Conservation (phyloP, 2,888 invertebrate genomes). For the Apamea sordens region DNA sequence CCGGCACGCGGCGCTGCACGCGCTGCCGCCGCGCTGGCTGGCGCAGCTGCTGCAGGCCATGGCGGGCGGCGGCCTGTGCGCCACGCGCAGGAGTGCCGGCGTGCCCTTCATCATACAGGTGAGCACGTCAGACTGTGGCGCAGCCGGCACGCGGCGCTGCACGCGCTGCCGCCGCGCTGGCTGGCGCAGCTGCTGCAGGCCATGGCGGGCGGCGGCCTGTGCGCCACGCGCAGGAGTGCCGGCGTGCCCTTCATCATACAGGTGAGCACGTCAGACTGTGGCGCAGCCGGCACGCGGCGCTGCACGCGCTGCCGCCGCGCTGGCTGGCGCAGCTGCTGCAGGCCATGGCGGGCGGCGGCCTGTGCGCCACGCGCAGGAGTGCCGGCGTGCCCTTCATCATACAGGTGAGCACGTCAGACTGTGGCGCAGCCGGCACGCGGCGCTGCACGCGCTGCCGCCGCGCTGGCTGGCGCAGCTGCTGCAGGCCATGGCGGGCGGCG, state of each 20-base stretch:
- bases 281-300: slow-evolving; percentile 87
- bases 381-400: slow-evolving; percentile 98
- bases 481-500: slow-evolving; percentile 66
- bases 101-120: slow-evolving; percentile 96
- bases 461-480: slow-evolving; percentile 92
- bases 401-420: slow-evolving; percentile 86
- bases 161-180: slow-evolving; percentile 92
- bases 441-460: slow-evolving; percentile 89
- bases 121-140: slow-evolving; percentile 61
- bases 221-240: slow-evolving; percentile 96
- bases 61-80: slow-evolving; percentile 67
- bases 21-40: slow-evolving; percentile 92
- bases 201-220: slow-evolving; percentile 25
- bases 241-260: slow-evolving; percentile 98
- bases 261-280: slow-evolving; percentile 68
- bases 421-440: slow-evolving; percentile 89
- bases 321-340: slow-evolving; percentile 92
- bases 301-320: slow-evolving; percentile 90
- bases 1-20: slow-evolving; percentile 87
- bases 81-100: slow-evolving; percentile 98
- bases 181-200: slow-evolving; percentile 90
- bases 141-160: slow-evolving; percentile 88
- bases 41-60: slow-evolving; percentile 88
- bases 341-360: slow-evolving; percentile 62
- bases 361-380: slow-evolving; percentile 94